Conservation (phyloP, 2,888 invertebrate species). For the Emesis furor region DNA sequence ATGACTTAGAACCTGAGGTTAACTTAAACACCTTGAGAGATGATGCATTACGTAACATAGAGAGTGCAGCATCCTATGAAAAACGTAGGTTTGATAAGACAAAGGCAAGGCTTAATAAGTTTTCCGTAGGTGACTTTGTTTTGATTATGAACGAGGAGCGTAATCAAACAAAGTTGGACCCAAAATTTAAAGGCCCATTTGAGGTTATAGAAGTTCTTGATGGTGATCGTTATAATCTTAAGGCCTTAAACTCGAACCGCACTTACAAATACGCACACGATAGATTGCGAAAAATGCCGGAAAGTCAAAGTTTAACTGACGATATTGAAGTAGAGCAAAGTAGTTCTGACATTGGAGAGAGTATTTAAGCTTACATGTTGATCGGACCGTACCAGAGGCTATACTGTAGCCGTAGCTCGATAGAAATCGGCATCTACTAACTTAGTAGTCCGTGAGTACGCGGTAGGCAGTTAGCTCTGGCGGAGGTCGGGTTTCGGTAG, state of each 20-base stretch:
- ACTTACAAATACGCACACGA: slow-evolving; percentile 29
- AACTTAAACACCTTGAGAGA: neutral
- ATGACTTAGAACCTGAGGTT: slow-evolving; percentile 1
- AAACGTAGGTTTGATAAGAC: slow-evolving; percentile 23
- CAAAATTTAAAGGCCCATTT: slow-evolving; percentile 69
- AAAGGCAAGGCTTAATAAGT: neutral
- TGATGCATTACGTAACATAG: slow-evolving; percentile 1
- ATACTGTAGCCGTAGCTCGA: neutral
- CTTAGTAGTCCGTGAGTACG: slow-evolving; percentile 24
- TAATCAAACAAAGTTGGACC: slow-evolving; percentile 69
- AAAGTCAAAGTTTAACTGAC: neutral
- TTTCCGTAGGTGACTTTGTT: slow-evolving; percentile 33
- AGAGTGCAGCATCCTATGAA: neutral
- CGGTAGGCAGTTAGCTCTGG: slow-evolving; percentile 22
- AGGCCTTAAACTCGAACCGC: slow-evolving; percentile 15
- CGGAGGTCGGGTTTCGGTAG: slow-evolving; percentile 21
- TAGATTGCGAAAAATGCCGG: neutral
- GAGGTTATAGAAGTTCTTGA: slow-evolving; percentile 51
- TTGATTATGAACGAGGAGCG: slow-evolving; percentile 11
- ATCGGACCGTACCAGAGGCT: slow-evolving; percentile 3
- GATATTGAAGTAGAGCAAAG: neutral
- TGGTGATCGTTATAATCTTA: slow-evolving; percentile 15
- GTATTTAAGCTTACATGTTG: neutral
- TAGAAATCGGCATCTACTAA: slow-evolving; percentile 27
- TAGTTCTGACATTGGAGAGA: neutral